Conservation (phyloP, 2,113 vertebrate genomes). For the Ochotona princeps region DNA sequence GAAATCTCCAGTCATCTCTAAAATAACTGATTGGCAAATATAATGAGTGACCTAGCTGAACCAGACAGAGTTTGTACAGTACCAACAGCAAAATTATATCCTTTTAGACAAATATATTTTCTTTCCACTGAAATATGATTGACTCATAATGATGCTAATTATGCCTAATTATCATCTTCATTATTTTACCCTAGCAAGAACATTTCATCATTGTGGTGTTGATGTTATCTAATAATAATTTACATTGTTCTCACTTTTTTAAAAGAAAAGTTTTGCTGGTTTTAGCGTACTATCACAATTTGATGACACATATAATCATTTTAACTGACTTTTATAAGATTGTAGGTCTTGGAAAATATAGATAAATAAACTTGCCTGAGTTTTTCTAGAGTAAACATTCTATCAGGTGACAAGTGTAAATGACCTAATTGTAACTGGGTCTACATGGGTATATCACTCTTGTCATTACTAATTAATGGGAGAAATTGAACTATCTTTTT, state of each 20-base stretch:
- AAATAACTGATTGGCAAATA: conserved; percentile 80
- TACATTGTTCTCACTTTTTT: conserved; percentile 66
- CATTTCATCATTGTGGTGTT: conserved; percentile 67
- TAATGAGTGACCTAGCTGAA: conserved; percentile 74
- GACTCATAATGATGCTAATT: conserved; percentile 77
- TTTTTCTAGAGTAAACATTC: neutral
- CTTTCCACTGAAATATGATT: conserved; percentile 78
- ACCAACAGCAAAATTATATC: conserved; percentile 76
- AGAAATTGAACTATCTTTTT: neutral
- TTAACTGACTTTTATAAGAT: conserved; percentile 56
- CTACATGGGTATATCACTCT: neutral
- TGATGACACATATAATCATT: conserved; percentile 50
- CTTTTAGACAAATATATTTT: conserved; percentile 78
- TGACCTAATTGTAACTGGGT: neutral
- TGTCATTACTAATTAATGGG: conserved; percentile 32
- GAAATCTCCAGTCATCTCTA: conserved; percentile 73
- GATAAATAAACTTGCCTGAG: conserved; percentile 23
- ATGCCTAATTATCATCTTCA: conserved; percentile 78
- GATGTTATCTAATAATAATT: conserved; percentile 76
- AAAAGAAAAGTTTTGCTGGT: conserved; percentile 59
- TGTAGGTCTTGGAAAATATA: conserved; percentile 4
- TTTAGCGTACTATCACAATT: conserved; percentile 48
- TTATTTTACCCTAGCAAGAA: conserved; percentile 72
- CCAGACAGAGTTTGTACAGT: conserved; percentile 66
- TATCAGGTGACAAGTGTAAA: neutral